Evolutionary conservation across 2,888 invertebrate genomes (phyloP).

Genomic region (Trilocha varians): DNA sequence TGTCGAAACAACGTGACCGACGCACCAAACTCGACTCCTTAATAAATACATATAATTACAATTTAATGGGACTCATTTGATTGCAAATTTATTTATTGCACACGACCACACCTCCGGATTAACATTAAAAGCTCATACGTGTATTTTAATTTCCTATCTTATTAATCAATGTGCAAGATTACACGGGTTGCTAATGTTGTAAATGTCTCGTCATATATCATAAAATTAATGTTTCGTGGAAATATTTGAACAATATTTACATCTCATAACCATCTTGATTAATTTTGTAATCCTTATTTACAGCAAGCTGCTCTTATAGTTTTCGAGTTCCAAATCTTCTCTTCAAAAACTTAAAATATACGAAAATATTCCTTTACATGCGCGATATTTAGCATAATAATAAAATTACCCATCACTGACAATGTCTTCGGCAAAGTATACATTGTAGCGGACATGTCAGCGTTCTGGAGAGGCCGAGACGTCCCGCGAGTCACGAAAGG

Average conservation of each 20-base stretch:
- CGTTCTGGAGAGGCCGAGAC: not conserved
- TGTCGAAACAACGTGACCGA: constrained; percentile 9
- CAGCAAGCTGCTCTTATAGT: no score
- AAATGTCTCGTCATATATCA: no score
- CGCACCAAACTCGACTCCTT: constrained; percentile 3
- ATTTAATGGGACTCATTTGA: not conserved
- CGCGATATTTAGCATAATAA: not conserved
- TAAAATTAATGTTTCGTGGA: no score
- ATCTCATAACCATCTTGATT: no score
- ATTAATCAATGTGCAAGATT: no score
- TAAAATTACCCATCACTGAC: not conserved
- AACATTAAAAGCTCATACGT: not conserved
- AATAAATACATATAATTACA: not conserved
- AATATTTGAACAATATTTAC: no score
- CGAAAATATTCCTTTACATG: no score
- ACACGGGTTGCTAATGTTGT: no score
- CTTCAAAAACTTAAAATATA: no score
- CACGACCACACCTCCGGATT: not conserved
- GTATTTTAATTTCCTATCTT: not conserved
- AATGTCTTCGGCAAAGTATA: not conserved
- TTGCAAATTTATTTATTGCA: not conserved
- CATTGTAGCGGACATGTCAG: not conserved
- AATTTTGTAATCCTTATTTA: no score
- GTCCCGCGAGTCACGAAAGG: constrained; percentile 13
- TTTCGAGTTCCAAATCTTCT: no score